These are phyloP conservation scores for Choloepus hoffmanni DNA, from an alignment of 2,113 vertebrate genomes.

Conservation along the genomic window DNA sequence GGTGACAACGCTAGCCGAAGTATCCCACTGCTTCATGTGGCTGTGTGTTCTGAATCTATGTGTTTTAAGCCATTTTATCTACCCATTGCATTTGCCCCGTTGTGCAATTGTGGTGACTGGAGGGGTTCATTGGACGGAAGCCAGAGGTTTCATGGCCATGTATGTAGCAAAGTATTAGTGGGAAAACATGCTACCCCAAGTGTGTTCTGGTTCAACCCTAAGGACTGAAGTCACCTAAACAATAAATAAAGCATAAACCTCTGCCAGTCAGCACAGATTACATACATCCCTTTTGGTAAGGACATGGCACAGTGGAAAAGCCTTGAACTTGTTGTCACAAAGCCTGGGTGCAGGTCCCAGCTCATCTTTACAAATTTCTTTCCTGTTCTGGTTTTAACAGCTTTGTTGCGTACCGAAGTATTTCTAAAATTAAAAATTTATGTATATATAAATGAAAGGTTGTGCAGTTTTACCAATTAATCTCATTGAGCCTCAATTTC, in stretches of 20 bases:
- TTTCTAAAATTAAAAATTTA: conserved; percentile 35
- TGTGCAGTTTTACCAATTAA: background rate
- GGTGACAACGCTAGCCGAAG: background rate
- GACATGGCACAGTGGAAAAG: background rate
- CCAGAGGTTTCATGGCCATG: conserved; percentile 75
- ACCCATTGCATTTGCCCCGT: conserved; percentile 71
- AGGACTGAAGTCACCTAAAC: conserved; percentile 72
- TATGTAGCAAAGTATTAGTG: conserved; percentile 84
- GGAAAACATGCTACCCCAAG: conserved; percentile 77
- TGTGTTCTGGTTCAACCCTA: conserved; percentile 77
- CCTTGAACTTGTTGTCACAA: background rate
- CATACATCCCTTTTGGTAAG: conserved; percentile 20
- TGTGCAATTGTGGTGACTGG: conserved; percentile 84
- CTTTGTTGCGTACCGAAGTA: background rate
- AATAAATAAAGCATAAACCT: conserved; percentile 33
- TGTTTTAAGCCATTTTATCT: conserved; percentile 79
- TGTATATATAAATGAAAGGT: background rate
- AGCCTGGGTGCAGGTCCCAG: background rate
- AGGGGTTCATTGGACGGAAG: conserved; percentile 77
- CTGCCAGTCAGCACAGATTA: conserved; percentile 21
- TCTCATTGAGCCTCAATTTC: background rate
- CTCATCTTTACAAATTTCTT: background rate
- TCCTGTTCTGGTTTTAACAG: background rate
- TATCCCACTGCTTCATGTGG: conserved; percentile 57
- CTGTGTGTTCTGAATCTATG: conserved; percentile 73